These are phyloP conservation scores for Sabatieria punctata DNA, from an alignment of 2,888 invertebrate genomes.

Conservation along the genomic window DNA sequence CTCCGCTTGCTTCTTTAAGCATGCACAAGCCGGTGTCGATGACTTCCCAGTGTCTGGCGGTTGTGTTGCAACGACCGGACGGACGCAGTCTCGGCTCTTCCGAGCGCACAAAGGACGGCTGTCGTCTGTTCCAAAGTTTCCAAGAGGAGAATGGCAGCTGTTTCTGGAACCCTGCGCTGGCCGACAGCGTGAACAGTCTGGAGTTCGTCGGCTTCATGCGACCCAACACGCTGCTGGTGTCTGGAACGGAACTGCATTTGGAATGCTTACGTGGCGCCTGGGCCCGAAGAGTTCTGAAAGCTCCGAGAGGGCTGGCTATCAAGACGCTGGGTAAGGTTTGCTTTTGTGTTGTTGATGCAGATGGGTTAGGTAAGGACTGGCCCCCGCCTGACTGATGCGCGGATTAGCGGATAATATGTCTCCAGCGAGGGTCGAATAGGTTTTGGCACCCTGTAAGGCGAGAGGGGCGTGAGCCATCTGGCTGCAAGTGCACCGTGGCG, in stretches of 20 bases:
- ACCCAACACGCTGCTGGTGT: slow-evolving; percentile 71
- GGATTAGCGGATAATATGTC: no score
- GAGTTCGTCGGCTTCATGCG: slow-evolving; percentile 78
- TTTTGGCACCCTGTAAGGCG: no score
- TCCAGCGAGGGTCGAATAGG: no score
- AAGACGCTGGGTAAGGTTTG: slow-evolving; percentile 75
- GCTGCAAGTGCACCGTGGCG: no score
- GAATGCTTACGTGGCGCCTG: slow-evolving; percentile 74
- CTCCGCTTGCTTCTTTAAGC: no score
- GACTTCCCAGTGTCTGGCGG: slow-evolving; percentile 4
- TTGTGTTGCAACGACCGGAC: slow-evolving; percentile 1
- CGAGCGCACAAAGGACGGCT: slow-evolving; percentile 40
- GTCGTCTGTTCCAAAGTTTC: slow-evolving; percentile 76
- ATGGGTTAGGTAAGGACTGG: no score
- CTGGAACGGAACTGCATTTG: slow-evolving; percentile 65
- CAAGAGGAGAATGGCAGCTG: slow-evolving; percentile 77
- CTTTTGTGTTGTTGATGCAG: no score
- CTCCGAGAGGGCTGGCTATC: slow-evolving; percentile 76
- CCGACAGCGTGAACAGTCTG: slow-evolving; percentile 49
- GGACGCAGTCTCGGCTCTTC: background rate
- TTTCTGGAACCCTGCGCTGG: slow-evolving; percentile 76
- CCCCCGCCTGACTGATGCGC: no score
- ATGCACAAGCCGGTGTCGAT: background rate
- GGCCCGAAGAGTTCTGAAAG: slow-evolving; percentile 72
- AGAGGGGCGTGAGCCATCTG: no score